These are phyloP conservation scores for Gambusia yucatana DNA, from an alignment of 2,797 vertebrate genomes.

Conservation along the genomic window DNA sequence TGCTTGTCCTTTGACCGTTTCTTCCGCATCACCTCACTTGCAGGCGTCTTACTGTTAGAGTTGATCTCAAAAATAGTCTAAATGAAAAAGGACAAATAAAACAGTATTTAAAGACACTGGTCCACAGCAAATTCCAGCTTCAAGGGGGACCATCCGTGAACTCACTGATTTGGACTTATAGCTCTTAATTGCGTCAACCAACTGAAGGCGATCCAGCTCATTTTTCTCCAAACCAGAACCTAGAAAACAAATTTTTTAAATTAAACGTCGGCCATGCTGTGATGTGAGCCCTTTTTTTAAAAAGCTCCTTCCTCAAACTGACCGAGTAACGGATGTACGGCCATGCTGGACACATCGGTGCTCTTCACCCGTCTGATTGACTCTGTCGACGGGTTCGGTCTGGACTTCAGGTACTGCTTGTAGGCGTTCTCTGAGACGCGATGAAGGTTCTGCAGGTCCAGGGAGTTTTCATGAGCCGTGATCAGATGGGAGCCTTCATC, in stretches of 20 bases:
- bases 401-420: slow-evolving; percentile 92
- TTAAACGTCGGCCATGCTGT: background rate
- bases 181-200: slow-evolving; percentile 90
- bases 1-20: slow-evolving; percentile 85
- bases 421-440: slow-evolving; percentile 89
- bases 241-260: slow-evolving; percentile 41
- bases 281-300: background rate
- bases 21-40: slow-evolving; percentile 90
- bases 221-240: slow-evolving; percentile 85
- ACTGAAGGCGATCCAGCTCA: slow-evolving; percentile 88
- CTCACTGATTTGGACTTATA: slow-evolving; percentile 92
- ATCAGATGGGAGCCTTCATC: slow-evolving; percentile 88
- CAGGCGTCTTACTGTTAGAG: slow-evolving; percentile 84
- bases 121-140: background rate
- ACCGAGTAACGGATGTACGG: slow-evolving; percentile 93
- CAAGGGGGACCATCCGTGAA: slow-evolving; percentile 6
- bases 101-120: background rate
- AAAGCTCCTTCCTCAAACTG: slow-evolving; percentile 49
- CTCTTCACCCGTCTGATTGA: slow-evolving; percentile 92
- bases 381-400: slow-evolving; percentile 88
- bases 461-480: slow-evolving; percentile 79
- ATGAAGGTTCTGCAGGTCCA: slow-evolving; percentile 87
- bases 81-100: rapidly evolving
- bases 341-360: slow-evolving; percentile 82
- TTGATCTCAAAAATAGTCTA: slow-evolving; percentile 99